Conservation (phyloP, 2,113 vertebrate species). For the Mobula birostris region DNA sequence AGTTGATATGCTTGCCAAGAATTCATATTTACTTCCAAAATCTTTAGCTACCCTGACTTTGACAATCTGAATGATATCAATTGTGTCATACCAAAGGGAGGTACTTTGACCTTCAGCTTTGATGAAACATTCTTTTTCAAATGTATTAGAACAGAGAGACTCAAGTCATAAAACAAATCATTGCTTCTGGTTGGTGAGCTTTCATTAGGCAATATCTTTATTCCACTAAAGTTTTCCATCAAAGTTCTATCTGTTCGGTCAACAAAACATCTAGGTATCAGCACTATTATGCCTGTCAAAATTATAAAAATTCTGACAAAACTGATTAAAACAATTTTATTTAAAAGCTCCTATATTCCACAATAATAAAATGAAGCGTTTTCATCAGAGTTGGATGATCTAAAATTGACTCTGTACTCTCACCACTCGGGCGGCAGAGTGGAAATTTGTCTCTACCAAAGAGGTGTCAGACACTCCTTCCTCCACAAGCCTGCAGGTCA, state of each 20-base stretch:
- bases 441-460: too few species aligned
- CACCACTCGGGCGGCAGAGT: too few species aligned
- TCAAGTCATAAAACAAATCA: constrained; percentile 44
- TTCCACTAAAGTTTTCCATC: not conserved
- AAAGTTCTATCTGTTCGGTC: not conserved
- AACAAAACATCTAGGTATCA: not conserved
- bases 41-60: constrained; percentile 38
- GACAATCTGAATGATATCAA: constrained; percentile 41
- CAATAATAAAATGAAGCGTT: not conserved
- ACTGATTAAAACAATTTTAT: not conserved
- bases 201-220: constrained; percentile 39
- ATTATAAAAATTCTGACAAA: not conserved
- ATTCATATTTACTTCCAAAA: not conserved
- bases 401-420: not conserved
- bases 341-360: not conserved
- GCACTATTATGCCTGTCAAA: not conserved
- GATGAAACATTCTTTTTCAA: constrained; percentile 44
- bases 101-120: constrained; percentile 39
- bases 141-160: constrained; percentile 44
- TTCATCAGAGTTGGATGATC: not conserved
- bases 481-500: too few species aligned
- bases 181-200: too few species aligned
- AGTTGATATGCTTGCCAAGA: not conserved
- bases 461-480: too few species aligned
- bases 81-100: constrained; percentile 42